Base-by-base conservation (phyloP, 2,113 vertebrate genomes). In the Gymnarchus niloticus region DNA sequence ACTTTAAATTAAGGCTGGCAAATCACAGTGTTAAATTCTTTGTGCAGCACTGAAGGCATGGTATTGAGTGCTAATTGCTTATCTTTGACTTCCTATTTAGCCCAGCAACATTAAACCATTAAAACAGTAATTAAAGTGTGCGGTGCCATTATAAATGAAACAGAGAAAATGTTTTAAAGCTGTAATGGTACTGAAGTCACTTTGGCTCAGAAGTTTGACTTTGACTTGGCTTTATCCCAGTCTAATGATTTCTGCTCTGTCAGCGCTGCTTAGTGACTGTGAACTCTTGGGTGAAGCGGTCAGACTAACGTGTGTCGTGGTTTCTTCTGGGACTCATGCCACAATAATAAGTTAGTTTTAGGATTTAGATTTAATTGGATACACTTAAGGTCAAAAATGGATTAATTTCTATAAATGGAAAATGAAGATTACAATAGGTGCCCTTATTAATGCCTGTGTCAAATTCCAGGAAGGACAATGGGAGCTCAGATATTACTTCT, bases 11-110 rank as follows among this genome's bases (percentile, higher is more conserved):
- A 84, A 57, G 48, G 7, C 61, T 54, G 49, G 59, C 25, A 84
- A 84, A 84, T 84, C 76, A 37, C 49, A 84, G 19, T 84, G 83
- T 33, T 84, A 54, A 76, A 73, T 84, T 84, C 46, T 84, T 33
- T 46, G 61, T 73, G 83, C 59, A 69, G 44, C 48, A n/a, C 19
- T 51, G 48, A 28, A 51, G 73, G 19, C 52, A 69, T 21, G 51
- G 41, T 37, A 25, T 37, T 12, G 73, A 37, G 52, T 80, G 69
- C 48, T 80, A 80, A 85, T 80, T 37, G 33, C 37, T 56, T 48
- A 1, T 80, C 37, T 78, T 84, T 57, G 23, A 85, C 73, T 56
- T 73, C 37, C 73, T 46, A 56, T 78, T 44, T 57, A 56, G 54
- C 23, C 54, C 19, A 23, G 33, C 52, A 48, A 78, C 21, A 54